Percentiles rank a stretch among this genome's conserved stretches.
phyloP scores from a whole-genome alignment of 2,797 vertebrate genomes.

The Onychomys arenicola region DNA sequence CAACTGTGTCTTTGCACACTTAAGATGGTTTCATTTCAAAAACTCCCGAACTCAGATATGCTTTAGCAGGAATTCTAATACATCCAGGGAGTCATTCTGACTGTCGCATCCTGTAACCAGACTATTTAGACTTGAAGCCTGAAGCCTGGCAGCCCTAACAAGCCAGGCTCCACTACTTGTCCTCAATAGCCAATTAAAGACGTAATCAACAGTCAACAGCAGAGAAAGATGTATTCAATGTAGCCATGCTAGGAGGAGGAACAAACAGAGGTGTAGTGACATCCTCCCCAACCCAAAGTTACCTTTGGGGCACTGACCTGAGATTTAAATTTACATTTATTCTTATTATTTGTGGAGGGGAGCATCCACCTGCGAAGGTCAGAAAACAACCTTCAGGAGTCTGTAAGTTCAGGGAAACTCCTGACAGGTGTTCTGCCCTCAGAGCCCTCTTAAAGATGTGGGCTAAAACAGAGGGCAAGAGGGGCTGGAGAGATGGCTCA shows the following conservation, averaged over 20 bases:
- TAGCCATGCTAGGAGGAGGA: background rate
- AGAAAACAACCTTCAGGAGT: background rate
- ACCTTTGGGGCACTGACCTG: background rate
- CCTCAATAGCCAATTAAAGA: background rate
- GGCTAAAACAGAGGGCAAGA: background rate
- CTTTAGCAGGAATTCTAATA: constrained; percentile 43
- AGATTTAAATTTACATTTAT: background rate
- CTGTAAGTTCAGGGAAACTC: background rate
- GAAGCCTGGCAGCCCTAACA: background rate
- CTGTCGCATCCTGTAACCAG: background rate
- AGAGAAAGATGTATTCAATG: background rate
- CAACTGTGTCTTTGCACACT: constrained; percentile 25
- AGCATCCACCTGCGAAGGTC: background rate
- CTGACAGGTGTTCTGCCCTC: background rate
- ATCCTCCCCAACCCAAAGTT: background rate
- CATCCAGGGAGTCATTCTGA: background rate
- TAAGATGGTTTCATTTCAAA: constrained; percentile 8
- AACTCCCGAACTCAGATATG: background rate
- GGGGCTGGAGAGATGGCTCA: background rate
- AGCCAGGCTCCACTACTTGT: background rate
- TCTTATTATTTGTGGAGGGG: background rate
- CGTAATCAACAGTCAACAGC: background rate
- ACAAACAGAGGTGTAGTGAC: background rate
- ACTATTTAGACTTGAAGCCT: background rate
- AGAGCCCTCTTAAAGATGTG: background rate